phyloP scores from a whole-genome alignment of 1,140 invertebrate species.

The Oncopodura yosiiana region DNA sequence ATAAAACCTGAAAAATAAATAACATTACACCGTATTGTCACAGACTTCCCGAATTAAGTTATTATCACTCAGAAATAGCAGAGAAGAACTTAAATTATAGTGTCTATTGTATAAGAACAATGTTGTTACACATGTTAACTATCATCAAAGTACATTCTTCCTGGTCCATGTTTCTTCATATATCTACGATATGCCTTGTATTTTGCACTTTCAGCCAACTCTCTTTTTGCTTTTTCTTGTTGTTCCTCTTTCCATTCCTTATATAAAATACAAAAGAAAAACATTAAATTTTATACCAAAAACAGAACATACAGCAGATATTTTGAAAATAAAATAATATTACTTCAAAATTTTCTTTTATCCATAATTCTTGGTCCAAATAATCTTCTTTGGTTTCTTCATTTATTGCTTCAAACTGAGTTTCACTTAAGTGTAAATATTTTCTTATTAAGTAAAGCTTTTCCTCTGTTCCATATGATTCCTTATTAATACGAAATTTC shows the following conservation, averaged over 20 bases:
- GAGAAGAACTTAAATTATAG: no score
- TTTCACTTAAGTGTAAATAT: conserved; percentile 53
- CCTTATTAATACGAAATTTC: conserved; percentile 62
- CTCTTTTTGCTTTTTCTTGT: conserved; percentile 70
- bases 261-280: background rate
- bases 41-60: no score
- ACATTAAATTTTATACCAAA: no score
- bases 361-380: conserved; percentile 67
- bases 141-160: conserved; percentile 69
- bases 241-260: conserved; percentile 64
- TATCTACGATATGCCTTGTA: conserved; percentile 70
- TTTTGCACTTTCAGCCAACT: conserved; percentile 63
- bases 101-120: no score
- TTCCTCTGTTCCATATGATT: conserved; percentile 69
- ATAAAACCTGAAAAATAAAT: no score
- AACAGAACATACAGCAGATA: background rate
- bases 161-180: conserved; percentile 66
- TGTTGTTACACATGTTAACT: conserved; percentile 41
- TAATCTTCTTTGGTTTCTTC: conserved; percentile 64
- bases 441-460: conserved; percentile 74
- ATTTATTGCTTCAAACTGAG: conserved; percentile 55
- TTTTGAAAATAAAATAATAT: conserved; percentile 23
- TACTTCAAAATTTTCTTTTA: conserved; percentile 60
- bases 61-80: no score
- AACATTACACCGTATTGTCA: no score